Percentiles rank a stretch among this genome's conserved stretches.
Conservation (phyloP, 2,888 invertebrate genomes). For the Acleris holmiana region DNA sequence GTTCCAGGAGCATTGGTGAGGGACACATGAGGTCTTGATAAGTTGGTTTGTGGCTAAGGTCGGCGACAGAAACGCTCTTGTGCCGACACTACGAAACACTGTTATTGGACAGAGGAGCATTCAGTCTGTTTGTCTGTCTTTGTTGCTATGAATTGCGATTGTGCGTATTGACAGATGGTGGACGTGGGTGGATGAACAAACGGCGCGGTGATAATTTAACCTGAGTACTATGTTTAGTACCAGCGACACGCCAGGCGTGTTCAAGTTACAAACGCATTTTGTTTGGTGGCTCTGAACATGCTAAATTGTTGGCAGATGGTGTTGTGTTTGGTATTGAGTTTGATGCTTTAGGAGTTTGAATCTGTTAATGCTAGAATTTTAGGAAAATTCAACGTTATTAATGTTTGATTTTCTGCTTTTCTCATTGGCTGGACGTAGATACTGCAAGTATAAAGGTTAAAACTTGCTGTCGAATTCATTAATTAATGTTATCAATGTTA, state of each 20-base stretch:
- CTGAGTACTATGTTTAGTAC: conserved; percentile 27
- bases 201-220: conserved; percentile 34
- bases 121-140: conserved; percentile 74
- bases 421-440: too few relatives aligned
- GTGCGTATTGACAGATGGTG: conserved; percentile 65
- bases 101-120: conserved; percentile 77
- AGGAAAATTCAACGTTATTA: neutral
- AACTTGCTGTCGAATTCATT: too few relatives aligned
- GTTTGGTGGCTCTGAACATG: neutral
- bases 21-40: conserved; percentile 50
- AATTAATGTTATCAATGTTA: too few relatives aligned
- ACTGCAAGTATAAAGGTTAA: too few relatives aligned
- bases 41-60: conserved; percentile 63
- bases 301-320: conserved; percentile 10
- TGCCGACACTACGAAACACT: conserved; percentile 77
- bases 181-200: conserved; percentile 39
- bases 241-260: too few relatives aligned
- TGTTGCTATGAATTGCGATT: conserved; percentile 78
- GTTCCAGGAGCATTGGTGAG: conserved; percentile 47
- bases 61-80: conserved; percentile 77
- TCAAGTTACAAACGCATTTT: too few relatives aligned
- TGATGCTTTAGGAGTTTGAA: neutral
- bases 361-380: neutral
- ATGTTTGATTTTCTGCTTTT: too few relatives aligned
- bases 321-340: neutral